phyloP scores from a whole-genome alignment of 92 coral and sea anemone genomes.

The Siderastrea radians region DNA sequence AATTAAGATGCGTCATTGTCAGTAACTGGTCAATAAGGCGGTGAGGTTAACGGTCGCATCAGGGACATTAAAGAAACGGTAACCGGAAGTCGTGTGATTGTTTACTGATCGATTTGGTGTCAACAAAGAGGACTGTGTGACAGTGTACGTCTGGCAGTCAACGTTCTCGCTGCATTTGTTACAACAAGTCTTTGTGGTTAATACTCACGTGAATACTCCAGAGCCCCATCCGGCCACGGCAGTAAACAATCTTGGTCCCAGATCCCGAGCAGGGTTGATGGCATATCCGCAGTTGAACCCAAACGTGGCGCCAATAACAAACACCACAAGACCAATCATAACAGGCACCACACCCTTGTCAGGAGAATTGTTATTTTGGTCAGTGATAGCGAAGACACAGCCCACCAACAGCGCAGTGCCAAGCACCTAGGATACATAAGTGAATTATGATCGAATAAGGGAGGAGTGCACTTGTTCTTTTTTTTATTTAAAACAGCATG shows the following conservation, averaged over 20 bases:
- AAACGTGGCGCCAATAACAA: constrained; percentile 87
- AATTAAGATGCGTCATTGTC: neutral
- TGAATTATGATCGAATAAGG: no score
- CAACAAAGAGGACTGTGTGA: no score
- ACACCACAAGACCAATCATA: constrained; percentile 87
- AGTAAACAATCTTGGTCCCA: constrained; percentile 85
- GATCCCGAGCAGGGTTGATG: constrained; percentile 94
- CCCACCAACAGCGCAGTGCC: constrained; percentile 82
- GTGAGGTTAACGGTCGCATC: no score
- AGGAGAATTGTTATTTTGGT: constrained; percentile 79
- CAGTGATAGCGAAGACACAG: constrained; percentile 81
- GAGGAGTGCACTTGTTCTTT: no score
- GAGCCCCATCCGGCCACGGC: constrained; percentile 88
- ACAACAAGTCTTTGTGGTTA: neutral
- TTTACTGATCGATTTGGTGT: no score
- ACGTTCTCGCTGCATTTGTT: neutral
- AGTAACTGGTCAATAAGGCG: no score
- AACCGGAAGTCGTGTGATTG: no score
- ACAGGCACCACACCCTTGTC: constrained; percentile 78
- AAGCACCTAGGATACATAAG: constrained; percentile 38
- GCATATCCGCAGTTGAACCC: constrained; percentile 94
- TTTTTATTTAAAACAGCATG: no score
- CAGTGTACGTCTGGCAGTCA: no score
- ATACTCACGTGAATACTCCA: constrained; percentile 83
- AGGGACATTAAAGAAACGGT: no score